Conservation (phyloP, 2,888 invertebrate genomes). For the Eurytoma adleriae region DNA sequence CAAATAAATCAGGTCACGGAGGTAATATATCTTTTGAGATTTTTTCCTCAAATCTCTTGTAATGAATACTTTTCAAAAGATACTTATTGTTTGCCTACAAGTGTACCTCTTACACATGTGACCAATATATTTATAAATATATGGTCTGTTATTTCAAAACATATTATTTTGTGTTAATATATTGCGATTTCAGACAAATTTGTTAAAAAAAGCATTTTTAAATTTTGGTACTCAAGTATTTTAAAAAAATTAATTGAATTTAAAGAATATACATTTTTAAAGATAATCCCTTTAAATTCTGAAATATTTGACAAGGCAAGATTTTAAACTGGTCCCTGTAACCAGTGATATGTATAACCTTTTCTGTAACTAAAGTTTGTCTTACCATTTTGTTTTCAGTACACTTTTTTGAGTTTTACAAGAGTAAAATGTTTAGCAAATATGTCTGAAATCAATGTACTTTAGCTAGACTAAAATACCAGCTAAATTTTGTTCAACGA, state of each 20-base stretch:
- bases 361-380: conserved; percentile 2
- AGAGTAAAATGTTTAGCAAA: neutral
- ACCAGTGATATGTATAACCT: neutral
- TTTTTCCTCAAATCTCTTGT: conserved; percentile 38
- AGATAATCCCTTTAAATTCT: neutral
- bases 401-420: too few species aligned
- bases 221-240: too few species aligned
- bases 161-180: conserved; percentile 15
- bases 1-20: conserved; percentile 53
- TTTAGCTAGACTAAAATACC: neutral
- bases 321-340: too few species aligned
- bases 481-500: conserved; percentile 11
- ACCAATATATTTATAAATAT: conserved; percentile 22
- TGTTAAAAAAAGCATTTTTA: too few species aligned
- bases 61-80: conserved; percentile 46
- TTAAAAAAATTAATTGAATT: neutral
- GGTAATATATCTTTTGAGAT: conserved; percentile 47
- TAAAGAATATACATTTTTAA: neutral
- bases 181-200: conserved; percentile 27
- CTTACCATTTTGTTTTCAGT: too few species aligned
- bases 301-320: too few species aligned
- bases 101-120: conserved; percentile 38
- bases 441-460: conserved; percentile 30
- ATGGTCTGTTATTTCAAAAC: neutral
- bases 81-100: conserved; percentile 37